phyloP scores from a whole-genome alignment of 2,888 invertebrate genomes.

The Andrena haemorrhoa region DNA sequence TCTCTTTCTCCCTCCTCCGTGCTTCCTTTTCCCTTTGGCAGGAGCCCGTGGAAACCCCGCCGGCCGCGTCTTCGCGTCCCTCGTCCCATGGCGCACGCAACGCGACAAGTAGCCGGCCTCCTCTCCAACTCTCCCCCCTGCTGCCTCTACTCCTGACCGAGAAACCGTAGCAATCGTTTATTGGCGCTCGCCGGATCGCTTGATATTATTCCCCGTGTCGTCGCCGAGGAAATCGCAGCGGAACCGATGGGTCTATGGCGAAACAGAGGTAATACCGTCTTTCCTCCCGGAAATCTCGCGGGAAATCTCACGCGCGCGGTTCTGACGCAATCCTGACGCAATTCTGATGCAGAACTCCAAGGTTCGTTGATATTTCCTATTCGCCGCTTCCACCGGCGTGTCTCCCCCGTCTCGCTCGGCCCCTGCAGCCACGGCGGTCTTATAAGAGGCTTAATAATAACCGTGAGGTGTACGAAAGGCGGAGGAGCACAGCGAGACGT shows the following conservation, averaged over 20 bases:
- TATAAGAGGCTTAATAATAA: too few species aligned
- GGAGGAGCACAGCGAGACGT: too few species aligned
- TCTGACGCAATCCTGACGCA: slow-evolving; percentile 1
- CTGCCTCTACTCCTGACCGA: background rate
- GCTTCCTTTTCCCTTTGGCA: background rate
- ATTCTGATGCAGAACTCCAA: too few species aligned
- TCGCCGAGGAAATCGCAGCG: background rate
- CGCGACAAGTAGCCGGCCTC: background rate
- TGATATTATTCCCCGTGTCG: background rate
- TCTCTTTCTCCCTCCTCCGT: background rate
- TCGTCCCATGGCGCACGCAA: too few species aligned
- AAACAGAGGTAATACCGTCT: slow-evolving; percentile 6
- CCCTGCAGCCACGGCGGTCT: too few species aligned
- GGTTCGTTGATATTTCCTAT: too few species aligned
- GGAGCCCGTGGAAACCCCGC: background rate
- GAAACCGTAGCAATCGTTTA: background rate
- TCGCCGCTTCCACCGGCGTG: too few species aligned
- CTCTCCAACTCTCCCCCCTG: background rate
- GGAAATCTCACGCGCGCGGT: background rate
- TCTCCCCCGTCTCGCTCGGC: too few species aligned
- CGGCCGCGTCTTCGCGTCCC: background rate
- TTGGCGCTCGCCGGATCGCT: background rate
- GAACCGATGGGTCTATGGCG: background rate
- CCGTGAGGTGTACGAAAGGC: too few species aligned
- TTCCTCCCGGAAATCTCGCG: background rate